A percentile compares a stretch with the other conserved stretches of the same genome.
These are phyloP conservation scores for Pollenia amentaria DNA, from an alignment of 2,888 invertebrate genomes.

Conservation along the genomic window DNA sequence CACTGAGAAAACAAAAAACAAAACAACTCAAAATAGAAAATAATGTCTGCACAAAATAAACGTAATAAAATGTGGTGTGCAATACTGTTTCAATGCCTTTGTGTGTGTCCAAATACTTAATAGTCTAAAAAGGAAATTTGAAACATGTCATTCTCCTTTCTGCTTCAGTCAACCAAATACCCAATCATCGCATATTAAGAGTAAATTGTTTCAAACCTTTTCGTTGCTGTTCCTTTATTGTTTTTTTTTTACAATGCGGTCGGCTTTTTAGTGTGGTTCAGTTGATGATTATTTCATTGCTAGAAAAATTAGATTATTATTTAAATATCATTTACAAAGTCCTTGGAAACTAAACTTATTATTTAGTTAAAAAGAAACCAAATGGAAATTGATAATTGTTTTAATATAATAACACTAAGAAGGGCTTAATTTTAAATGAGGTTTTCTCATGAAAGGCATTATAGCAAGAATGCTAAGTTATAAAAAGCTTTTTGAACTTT, in stretches of 20 bases:
- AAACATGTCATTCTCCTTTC: slow-evolving; percentile 23
- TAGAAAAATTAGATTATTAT: slow-evolving; percentile 1
- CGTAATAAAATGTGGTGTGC: slow-evolving; percentile 15
- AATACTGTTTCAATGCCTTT: no score
- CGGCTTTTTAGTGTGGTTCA: not conserved
- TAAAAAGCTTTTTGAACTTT: no score
- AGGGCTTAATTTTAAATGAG: not conserved
- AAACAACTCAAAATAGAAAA: not conserved
- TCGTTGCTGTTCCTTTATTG: not conserved
- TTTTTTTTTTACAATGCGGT: not conserved
- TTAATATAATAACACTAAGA: not conserved
- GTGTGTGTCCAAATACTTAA: no score
- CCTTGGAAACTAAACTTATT: slow-evolving; percentile 8
- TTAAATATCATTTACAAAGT: not conserved
- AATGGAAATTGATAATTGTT: not conserved
- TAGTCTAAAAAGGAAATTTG: slow-evolving; percentile 23
- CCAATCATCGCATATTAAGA: not conserved
- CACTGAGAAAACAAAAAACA: not conserved
- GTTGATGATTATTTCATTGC: slow-evolving; percentile 31
- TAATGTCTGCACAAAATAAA: slow-evolving; percentile 15
- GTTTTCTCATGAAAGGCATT: not conserved
- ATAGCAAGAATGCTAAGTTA: no score
- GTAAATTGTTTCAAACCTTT: not conserved
- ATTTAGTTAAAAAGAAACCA: not conserved
- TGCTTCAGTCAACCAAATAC: not conserved